phyloP scores from a whole-genome alignment of 1,140 invertebrate genomes.

The Aphidius gifuensis region DNA sequence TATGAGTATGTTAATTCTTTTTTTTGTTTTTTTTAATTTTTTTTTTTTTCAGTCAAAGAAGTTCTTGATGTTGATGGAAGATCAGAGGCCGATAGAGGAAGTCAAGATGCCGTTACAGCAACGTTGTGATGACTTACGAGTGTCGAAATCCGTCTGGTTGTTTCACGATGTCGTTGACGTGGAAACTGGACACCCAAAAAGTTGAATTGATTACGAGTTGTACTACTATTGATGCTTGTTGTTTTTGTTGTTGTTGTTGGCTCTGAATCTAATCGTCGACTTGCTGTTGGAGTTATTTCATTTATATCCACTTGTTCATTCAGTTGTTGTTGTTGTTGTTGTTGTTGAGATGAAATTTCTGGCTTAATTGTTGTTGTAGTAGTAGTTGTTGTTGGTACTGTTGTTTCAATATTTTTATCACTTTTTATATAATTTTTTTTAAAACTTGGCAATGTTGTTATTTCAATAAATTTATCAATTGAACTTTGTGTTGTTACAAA shows the following conservation, averaged over 20 bases:
- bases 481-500: not conserved
- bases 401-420: not conserved
- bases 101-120: slow-evolving; percentile 54
- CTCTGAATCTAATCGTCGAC: too few species aligned
- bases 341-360: too few species aligned
- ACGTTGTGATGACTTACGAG: slow-evolving; percentile 48
- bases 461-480: not conserved
- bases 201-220: not conserved
- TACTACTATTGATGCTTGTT: not conserved
- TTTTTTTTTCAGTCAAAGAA: slow-evolving; percentile 5
- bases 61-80: slow-evolving; percentile 57
- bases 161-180: slow-evolving; percentile 17
- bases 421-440: not conserved
- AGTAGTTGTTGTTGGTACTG: not conserved
- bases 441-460: too few species aligned
- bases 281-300: too few species aligned
- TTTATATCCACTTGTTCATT: too few species aligned
- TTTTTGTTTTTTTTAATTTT: slow-evolving; percentile 3
- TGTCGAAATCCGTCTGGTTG: slow-evolving; percentile 19
- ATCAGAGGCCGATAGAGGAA: slow-evolving; percentile 19
- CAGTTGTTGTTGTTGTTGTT: too few species aligned
- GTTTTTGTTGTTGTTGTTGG: not conserved
- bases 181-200: not conserved
- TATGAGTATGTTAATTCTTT: slow-evolving; percentile 7
- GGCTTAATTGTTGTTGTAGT: too few species aligned